These are phyloP conservation scores for Saccostrea cuccullata DNA, from an alignment of 1,140 invertebrate species.

Conservation along the genomic window DNA sequence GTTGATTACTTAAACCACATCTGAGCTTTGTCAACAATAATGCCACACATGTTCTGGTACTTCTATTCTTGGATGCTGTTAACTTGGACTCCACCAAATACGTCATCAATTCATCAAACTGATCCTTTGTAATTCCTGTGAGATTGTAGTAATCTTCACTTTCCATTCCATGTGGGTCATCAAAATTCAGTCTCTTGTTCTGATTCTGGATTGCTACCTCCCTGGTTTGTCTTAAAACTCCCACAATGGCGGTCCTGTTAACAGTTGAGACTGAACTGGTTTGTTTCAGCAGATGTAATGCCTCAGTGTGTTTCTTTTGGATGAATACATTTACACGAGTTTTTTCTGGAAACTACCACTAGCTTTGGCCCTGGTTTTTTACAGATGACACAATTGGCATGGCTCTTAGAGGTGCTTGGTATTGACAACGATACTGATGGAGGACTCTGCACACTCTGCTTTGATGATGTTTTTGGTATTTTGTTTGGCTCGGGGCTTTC, in stretches of 20 bases:
- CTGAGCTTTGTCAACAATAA: not conserved
- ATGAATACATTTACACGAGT: too few relatives aligned
- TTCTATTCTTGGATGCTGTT: not conserved
- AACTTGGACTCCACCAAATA: not conserved
- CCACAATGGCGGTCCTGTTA: not conserved
- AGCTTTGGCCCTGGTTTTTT: conserved; percentile 48
- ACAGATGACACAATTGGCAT: conserved; percentile 42
- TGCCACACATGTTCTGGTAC: not conserved
- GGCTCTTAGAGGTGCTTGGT: conserved; percentile 31
- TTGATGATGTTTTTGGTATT: too few relatives aligned
- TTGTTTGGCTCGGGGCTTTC: too few relatives aligned
- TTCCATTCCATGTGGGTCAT: not conserved
- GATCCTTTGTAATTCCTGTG: too few relatives aligned
- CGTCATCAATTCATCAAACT: not conserved
- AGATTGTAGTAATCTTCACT: not conserved
- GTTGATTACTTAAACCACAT: not conserved
- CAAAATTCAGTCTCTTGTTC: not conserved
- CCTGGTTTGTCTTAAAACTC: not conserved
- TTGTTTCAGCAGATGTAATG: not conserved
- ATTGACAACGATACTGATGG: conserved; percentile 39
- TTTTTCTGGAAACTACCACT: conserved; percentile 33
- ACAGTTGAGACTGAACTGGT: not conserved
- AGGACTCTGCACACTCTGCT: conserved; percentile 27
- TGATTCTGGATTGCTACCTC: not conserved
- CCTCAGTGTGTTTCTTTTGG: too few relatives aligned